Evolutionary conservation across 2,113 vertebrate species (phyloP).

Genomic region (Cathartes aura): DNA sequence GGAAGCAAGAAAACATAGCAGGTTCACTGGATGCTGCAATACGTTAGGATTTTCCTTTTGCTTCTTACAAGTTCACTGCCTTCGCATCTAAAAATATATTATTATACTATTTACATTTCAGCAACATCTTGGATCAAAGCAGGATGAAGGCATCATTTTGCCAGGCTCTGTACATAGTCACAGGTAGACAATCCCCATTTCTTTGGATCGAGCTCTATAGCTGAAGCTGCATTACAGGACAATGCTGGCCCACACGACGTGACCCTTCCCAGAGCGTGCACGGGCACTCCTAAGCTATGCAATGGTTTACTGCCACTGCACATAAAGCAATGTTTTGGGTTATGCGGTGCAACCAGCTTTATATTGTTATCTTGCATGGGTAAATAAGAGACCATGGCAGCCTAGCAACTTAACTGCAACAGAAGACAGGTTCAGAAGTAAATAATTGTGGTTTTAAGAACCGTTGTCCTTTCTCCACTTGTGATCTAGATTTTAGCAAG

Average conservation of each 20-base stretch:
- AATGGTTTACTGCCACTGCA: not conserved
- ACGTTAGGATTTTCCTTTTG: not conserved
- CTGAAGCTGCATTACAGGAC: not conserved
- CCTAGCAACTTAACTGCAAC: conserved; percentile 25
- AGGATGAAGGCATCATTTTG: not conserved
- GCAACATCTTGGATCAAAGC: not conserved
- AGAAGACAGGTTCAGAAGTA: not conserved
- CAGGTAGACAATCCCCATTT: not conserved
- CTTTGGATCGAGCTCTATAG: not conserved
- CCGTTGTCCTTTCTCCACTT: not conserved
- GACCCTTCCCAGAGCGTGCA: not conserved
- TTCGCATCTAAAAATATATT: not conserved
- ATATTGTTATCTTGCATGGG: not conserved
- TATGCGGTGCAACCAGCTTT: not conserved
- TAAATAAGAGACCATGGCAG: not conserved
- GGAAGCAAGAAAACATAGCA: not conserved
- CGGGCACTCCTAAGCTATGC: not conserved
- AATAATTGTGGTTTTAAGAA: not conserved
- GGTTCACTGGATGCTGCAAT: not conserved
- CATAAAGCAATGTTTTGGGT: not conserved
- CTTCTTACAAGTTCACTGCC: not conserved
- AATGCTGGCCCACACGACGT: fast-evolving
- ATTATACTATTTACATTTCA: not conserved
- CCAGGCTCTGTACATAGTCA: not conserved
- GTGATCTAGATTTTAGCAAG: not conserved